phyloP scores from a whole-genome alignment of 2,888 invertebrate species.

The Latrodectus hesperus region DNA sequence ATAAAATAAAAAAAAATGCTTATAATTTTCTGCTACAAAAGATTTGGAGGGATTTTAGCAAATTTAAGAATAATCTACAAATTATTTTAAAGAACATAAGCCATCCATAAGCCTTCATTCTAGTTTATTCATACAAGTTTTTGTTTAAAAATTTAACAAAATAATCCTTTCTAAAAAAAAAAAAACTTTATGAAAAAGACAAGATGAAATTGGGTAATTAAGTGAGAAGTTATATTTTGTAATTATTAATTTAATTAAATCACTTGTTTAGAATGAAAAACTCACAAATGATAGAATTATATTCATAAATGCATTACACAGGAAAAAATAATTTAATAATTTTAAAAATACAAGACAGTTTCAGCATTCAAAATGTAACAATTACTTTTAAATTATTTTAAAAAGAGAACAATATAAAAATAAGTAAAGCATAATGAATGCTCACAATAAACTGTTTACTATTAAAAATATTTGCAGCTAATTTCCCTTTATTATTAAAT shows the following conservation, averaged over 20 bases:
- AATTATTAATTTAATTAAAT: not conserved
- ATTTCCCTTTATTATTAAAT: not conserved
- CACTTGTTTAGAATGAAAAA: too few relatives aligned
- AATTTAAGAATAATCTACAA: too few relatives aligned
- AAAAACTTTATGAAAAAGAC: not conserved
- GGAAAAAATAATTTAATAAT: too few relatives aligned
- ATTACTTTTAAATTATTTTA: not conserved
- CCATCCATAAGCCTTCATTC: too few relatives aligned
- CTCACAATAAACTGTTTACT: not conserved
- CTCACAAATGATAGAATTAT: too few relatives aligned
- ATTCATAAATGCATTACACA: too few relatives aligned
- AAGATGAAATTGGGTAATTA: not conserved
- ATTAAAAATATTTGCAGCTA: not conserved
- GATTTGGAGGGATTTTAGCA: too few relatives aligned
- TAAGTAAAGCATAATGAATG: not conserved
- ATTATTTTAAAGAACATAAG: too few relatives aligned
- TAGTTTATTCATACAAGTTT: constrained; percentile 61
- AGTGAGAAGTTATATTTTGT: not conserved
- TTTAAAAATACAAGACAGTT: too few relatives aligned
- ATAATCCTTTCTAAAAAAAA: not conserved
- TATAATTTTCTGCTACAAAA: too few relatives aligned
- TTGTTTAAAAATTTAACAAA: not conserved
- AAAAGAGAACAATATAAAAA: not conserved
- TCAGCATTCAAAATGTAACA: not conserved
- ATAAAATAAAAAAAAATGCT: not conserved